A percentile compares a stretch with the other conserved stretches of the same genome.
Evolutionary conservation across 2,113 vertebrate genomes (phyloP).

Genomic region (Grammomys surdaster): DNA sequence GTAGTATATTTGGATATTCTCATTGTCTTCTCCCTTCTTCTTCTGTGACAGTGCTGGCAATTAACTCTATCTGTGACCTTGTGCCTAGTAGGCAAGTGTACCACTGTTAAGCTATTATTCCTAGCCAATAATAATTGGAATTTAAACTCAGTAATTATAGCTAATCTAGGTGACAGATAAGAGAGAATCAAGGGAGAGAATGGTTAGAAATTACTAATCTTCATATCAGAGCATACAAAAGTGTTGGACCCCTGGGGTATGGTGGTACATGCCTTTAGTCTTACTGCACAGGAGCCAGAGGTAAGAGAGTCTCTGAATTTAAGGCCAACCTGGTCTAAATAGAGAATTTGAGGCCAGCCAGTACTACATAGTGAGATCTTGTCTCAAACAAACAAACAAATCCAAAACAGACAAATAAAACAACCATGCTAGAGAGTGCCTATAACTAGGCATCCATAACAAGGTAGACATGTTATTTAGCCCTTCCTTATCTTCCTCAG

Average conservation of each 20-base stretch:
- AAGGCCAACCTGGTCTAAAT: not conserved
- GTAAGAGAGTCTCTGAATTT: not conserved
- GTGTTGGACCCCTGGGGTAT: not conserved
- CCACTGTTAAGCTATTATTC: not conserved
- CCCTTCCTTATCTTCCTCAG: slow-evolving; percentile 16
- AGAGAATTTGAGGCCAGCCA: not conserved
- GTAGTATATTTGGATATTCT: slow-evolving; percentile 42
- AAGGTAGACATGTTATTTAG: slow-evolving; percentile 28
- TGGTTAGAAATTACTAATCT: slow-evolving; percentile 2
- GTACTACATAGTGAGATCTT: not conserved
- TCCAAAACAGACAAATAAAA: not conserved
- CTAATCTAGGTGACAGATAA: slow-evolving; percentile 19
- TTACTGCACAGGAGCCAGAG: not conserved
- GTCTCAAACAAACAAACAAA: not conserved
- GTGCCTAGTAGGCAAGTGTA: not conserved
- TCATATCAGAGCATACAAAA: not conserved
- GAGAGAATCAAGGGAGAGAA: slow-evolving; percentile 49
- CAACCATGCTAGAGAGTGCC: not conserved
- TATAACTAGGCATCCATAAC: not conserved
- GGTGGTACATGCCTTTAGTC: not conserved
- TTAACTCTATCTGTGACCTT: not conserved
- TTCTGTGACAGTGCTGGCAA: not conserved
- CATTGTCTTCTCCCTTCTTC: not conserved
- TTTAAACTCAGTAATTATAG: slow-evolving; percentile 54
- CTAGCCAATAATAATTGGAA: slow-evolving; percentile 24